phyloP scores from a whole-genome alignment of 2,113 vertebrate species.

The Scomber colias region DNA sequence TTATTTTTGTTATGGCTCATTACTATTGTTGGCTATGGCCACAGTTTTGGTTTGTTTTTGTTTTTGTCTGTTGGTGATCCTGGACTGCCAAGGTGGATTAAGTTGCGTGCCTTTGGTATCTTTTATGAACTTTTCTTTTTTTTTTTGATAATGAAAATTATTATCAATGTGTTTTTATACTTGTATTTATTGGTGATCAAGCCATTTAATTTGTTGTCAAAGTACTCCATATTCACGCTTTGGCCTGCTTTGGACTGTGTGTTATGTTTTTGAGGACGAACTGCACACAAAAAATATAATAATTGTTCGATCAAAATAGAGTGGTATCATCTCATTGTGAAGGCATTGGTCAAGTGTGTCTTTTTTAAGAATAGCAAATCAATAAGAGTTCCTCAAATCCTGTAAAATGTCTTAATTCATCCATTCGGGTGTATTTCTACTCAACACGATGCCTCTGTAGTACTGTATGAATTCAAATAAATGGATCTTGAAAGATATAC shows the following conservation, averaged over 20 bases:
- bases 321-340: conserved; percentile 75
- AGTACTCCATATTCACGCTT: conserved; percentile 68
- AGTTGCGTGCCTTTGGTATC: conserved; percentile 85
- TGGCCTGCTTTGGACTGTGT: conserved; percentile 59
- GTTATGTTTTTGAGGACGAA: conserved; percentile 49
- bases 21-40: conserved; percentile 78
- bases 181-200: conserved; percentile 99
- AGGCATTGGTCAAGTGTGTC: conserved; percentile 45
- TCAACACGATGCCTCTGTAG: conserved; percentile 78
- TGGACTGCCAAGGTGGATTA: conserved; percentile 84
- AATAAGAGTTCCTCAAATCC: conserved; percentile 56
- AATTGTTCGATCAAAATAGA: conserved; percentile 42
- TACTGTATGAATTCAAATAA: conserved; percentile 84
- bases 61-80: conserved; percentile 72
- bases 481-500: conserved; percentile 77
- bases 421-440: conserved; percentile 64
- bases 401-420: conserved; percentile 77
- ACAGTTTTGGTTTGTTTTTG: conserved; percentile 81
- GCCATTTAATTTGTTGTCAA: conserved; percentile 87
- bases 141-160: conserved; percentile 90
- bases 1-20: conserved; percentile 88
- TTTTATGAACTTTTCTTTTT: conserved; percentile 84
- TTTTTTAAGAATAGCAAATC: conserved; percentile 41
- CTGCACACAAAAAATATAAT: conserved; percentile 48
- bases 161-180: conserved; percentile 94